Base-by-base conservation (phyloP, 2,113 vertebrate genomes). In the Megatriorchis doriae region DNA sequence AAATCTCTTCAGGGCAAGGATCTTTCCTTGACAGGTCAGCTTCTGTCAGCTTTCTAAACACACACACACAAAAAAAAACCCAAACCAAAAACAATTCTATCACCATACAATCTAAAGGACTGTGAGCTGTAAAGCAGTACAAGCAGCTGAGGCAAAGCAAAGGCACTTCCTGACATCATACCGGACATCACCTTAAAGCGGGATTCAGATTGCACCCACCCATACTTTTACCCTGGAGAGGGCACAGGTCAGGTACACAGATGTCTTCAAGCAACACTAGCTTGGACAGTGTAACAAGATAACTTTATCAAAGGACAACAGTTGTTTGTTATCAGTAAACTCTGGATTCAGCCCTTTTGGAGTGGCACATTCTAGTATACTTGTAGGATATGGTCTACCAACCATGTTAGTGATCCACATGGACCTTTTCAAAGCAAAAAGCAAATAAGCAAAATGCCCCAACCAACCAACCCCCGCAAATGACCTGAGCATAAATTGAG, bases 301-400 rank as follows among this genome's bases (percentile, higher is more conserved):
- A 47, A 53, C 27, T 38, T 67, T 38, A 77, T 80, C 38, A 31
- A 59, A 61, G 29, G 23, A 40, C 20, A 84, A 23, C 25, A 78
- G 34, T 6, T 75, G 56, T 7, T 55, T 6, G 3, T 17, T 47
- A 48, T 1, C 40, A 16, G 31, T 4, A n/a, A 81, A 40, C 17
- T 65, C 42, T 18, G 11, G 1, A 1, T 17, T 40, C 50, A 52
- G 55, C 15, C 53, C 59, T 47, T 32, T 21, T 4, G 3, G 12
- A 62, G 22, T 4, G 10, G 56, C 10, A 7, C 9, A 11, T 16
- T 3, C 32, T 6, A n/a, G 6, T 2, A 0, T 1, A 22, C 2
- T 4, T 10, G 36, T 15, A 53, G 45, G 6, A 40, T 23, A 16
- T 1, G 6, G 55, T 23, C 59, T 22, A 56, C 19, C 22, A 20